Evolutionary conservation across 2,113 vertebrate genomes (phyloP), one percentile per base, ranked within the genome.

Genomic region (Martes martes): DNA sequence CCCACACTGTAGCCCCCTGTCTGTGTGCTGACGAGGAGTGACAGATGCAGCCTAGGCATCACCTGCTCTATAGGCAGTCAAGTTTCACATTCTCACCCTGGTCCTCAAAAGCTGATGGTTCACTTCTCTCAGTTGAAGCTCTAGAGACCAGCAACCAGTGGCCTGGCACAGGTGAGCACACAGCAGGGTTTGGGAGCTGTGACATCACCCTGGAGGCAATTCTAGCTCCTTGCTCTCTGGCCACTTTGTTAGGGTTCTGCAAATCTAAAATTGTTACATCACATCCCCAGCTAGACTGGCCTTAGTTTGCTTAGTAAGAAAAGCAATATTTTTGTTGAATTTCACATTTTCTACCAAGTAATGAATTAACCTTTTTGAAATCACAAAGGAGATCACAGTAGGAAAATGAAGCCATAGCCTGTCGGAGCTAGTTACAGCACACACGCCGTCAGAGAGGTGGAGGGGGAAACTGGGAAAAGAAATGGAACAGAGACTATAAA

Each of bases 341-440:
- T 97, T 92, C 59, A 86, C 24, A 87, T 97, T 82, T 97, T 89
- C 83, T 89, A 74, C 42, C 63, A 95, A 95, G 71, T 89, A 92
- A 95, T 65, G 74, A 96, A 65, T 92, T 82, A 94, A 95, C 57
- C 73, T 95, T 97, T 97, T 74, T 73, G 65, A 96, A 97, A 76
- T 69, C 73, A 83, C 93, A 94, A 45, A 94, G 91, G 96, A 52
- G 59, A 85, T 42, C 21, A 65, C 21, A 39, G 24, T 21, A 50
- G 45, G 23, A 81, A 97, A 93, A 93, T 81, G 39, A 91, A 96
- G 85, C 55, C 23, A 23, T 93, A 28, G 55, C 36, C 31, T 76
- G 50, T 36, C 42, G 1, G 0, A 39, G 67, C 13, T 61, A 65
- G 55, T 52, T 86, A 21, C 2, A 45, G 7, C 11, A 0, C 8